phyloP scores from a whole-genome alignment of 2,888 invertebrate genomes.

The Spodoptera picta region DNA sequence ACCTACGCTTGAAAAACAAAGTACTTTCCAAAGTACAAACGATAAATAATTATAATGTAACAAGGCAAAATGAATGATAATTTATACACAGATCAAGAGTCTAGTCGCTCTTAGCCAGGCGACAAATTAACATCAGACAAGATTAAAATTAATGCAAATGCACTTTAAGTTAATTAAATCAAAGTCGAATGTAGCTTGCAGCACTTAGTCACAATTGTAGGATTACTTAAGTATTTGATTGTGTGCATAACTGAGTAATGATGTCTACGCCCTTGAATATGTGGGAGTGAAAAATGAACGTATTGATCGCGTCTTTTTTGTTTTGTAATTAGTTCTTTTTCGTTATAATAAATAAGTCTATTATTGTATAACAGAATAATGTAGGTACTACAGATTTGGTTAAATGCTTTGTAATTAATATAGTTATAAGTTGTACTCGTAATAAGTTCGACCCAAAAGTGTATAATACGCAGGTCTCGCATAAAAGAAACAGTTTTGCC shows the following conservation, averaged over 20 bases:
- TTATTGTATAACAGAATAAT: too few species aligned
- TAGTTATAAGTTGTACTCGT: too few species aligned
- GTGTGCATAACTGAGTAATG: slow-evolving; percentile 51
- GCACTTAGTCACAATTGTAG: slow-evolving; percentile 55
- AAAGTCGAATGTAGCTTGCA: slow-evolving; percentile 53
- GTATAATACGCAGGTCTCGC: too few species aligned
- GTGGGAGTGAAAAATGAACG: slow-evolving; percentile 28
- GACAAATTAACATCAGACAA: slow-evolving; percentile 63
- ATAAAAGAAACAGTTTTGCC: too few species aligned
- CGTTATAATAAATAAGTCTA: not conserved
- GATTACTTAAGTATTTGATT: slow-evolving; percentile 51
- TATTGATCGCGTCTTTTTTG: not conserved
- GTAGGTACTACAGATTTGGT: too few species aligned
- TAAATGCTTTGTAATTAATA: too few species aligned
- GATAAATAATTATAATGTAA: slow-evolving; percentile 11
- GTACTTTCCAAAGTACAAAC: slow-evolving; percentile 26
- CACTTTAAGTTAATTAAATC: slow-evolving; percentile 67
- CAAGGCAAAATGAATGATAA: slow-evolving; percentile 44
- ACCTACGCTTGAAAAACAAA: slow-evolving; percentile 9
- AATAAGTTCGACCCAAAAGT: too few species aligned
- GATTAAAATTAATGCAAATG: slow-evolving; percentile 66
- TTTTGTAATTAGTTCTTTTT: slow-evolving; percentile 7
- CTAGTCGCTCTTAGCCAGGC: slow-evolving; percentile 43
- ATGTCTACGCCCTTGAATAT: slow-evolving; percentile 47
- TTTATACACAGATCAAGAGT: slow-evolving; percentile 49